phyloP scores from a whole-genome alignment of 2,113 vertebrate species.

The Eudyptes chrysolophus region DNA sequence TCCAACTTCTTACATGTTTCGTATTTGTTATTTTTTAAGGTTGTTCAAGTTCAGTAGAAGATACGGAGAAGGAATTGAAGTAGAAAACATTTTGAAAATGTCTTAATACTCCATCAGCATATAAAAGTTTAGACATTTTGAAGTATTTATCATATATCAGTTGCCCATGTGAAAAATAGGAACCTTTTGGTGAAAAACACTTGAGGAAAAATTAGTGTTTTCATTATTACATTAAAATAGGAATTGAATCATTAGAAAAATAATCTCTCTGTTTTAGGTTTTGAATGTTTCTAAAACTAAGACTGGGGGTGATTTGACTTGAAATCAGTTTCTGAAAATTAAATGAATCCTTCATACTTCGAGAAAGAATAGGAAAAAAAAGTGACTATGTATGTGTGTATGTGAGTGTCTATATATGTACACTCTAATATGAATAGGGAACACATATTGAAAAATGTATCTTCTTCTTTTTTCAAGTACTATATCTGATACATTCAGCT shows the following conservation, averaged over 20 bases:
- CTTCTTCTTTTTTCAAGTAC: background rate
- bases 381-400: background rate
- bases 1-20: background rate
- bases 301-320: background rate
- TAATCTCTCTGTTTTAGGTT: background rate
- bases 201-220: background rate
- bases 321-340: background rate
- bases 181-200: background rate
- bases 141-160: background rate
- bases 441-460: background rate
- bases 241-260: background rate
- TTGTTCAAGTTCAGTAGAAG: background rate
- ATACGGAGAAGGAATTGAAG: background rate
- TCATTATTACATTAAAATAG: background rate
- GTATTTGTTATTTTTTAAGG: background rate
- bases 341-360: background rate
- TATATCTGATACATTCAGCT: background rate
- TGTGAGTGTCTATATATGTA: background rate
- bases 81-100: background rate
- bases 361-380: background rate
- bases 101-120: background rate
- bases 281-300: background rate
- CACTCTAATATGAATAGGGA: background rate
- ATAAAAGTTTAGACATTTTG: background rate
- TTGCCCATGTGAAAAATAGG: background rate